Evolutionary conservation across 2,113 vertebrate species (phyloP).

Genomic region (Hippocampus guttulatus): DNA sequence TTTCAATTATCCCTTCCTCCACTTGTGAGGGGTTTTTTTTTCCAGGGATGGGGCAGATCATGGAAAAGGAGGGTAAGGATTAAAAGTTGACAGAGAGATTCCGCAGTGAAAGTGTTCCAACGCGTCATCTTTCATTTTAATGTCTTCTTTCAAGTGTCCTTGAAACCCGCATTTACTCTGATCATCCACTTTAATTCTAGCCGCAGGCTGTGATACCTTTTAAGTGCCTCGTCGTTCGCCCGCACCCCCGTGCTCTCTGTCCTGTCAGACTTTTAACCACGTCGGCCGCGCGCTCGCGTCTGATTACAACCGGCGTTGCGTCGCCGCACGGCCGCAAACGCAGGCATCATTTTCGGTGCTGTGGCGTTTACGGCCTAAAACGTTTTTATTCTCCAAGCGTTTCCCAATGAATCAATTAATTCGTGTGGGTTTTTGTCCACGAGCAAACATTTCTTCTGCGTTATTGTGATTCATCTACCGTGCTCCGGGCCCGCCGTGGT

Average conservation of each 20-base stretch:
- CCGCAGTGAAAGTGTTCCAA: constrained; percentile 64
- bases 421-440: background rate
- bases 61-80: constrained; percentile 1
- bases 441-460: background rate
- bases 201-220: constrained; percentile 33
- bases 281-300: background rate
- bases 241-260: background rate
- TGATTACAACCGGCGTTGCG: background rate
- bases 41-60: constrained; percentile 27
- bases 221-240: constrained; percentile 22
- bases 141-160: constrained; percentile 68
- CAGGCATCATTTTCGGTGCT: background rate
- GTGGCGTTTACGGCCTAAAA: background rate
- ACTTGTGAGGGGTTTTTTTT: constrained; percentile 51
- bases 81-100: constrained; percentile 55
- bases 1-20: constrained; percentile 58
- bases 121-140: constrained; percentile 71
- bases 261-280: background rate
- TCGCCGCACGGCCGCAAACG: background rate
- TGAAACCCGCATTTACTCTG: constrained; percentile 54
- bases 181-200: constrained; percentile 40
- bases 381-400: background rate
- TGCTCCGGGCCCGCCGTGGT: background rate
- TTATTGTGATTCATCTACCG: background rate
- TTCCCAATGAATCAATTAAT: background rate